Base-by-base conservation (phyloP, 2,888 invertebrate species). In the Aricia artaxerxes region DNA sequence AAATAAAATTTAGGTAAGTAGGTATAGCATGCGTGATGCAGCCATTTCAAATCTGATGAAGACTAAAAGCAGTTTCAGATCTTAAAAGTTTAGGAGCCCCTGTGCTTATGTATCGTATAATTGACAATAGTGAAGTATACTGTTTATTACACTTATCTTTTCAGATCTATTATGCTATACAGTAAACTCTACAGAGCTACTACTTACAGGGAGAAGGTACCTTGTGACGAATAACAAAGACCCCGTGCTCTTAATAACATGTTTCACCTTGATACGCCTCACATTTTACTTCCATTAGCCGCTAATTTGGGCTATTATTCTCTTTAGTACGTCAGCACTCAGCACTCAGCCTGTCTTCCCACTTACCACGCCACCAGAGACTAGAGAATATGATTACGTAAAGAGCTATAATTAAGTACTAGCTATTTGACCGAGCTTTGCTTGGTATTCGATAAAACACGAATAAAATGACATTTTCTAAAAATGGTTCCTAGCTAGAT, bases 251-350 rank as follows among this genome's bases (percentile, higher is more conserved):
- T 60, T 78, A 79, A 60, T 35, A 16, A 61, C 64, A 35, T 78
- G 84, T 81, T 80, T 84, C 85, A 90, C 92, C 91, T 92, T 92
- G 92, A 84, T 87, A 82, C 88, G 87, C 89, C 88, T 87, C 84
- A 84, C 83, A 84, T 82, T 84, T 87, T 85, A 85, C 85, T 87
- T 86, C 85, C 85, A 90, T 88, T 89, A 87, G 85, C 81, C 78
- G 53, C 60, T 80, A 82, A 84, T 84, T 85, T 85, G 82, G 83
- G 85, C 89, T 88, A 85, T 89, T 87, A 89, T 86, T 85, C 88
- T 87, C 90, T 92, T 91, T 89, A 86, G 90, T 88, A 89, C 85
- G 85, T 53, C 76, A 31, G 75, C 31, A 13, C 24, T 24, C 24
- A 24, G 24, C 24, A 24, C 24, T 24, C 24, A 24, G 24, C 24